Evolutionary conservation across 2,888 invertebrate genomes (phyloP).

Genomic region (Melikaiella ostensackeni): DNA sequence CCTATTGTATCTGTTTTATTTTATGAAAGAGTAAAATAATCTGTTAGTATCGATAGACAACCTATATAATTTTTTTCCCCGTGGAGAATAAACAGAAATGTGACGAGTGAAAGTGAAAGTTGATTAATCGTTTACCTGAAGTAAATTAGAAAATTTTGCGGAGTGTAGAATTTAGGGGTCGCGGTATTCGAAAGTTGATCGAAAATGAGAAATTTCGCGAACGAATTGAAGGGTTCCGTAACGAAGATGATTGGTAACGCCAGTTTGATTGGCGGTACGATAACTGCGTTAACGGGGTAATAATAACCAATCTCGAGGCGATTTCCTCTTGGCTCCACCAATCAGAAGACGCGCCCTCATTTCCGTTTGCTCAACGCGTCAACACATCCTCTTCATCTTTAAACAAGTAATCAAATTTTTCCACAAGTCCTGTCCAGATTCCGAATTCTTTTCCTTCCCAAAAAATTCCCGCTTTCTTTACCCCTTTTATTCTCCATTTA

Average conservation of each 20-base stretch:
- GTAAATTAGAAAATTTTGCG: slow-evolving; percentile 28
- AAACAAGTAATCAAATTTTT: slow-evolving; percentile 68
- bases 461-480: slow-evolving; percentile 24
- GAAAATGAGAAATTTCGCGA: slow-evolving; percentile 44
- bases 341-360: slow-evolving; percentile 75
- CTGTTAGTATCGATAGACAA: too few relatives aligned
- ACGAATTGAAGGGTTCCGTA: slow-evolving; percentile 64
- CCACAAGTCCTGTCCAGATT: slow-evolving; percentile 67
- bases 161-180: slow-evolving; percentile 37
- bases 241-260: slow-evolving; percentile 71
- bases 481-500: slow-evolving; percentile 4
- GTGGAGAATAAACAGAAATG: too few relatives aligned
- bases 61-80: too few relatives aligned
- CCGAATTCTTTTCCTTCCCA: slow-evolving; percentile 54
- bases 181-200: slow-evolving; percentile 38
- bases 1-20: too few relatives aligned
- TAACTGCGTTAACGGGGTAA: slow-evolving; percentile 73
- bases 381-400: slow-evolving; percentile 40
- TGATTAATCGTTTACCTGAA: neutral
- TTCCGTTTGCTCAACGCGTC: slow-evolving; percentile 63
- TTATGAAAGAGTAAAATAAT: too few relatives aligned
- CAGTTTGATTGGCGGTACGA: slow-evolving; percentile 65
- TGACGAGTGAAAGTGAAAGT: neutral
- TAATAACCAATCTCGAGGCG: slow-evolving; percentile 76
- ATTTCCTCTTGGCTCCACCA: slow-evolving; percentile 74